Percentiles rank a stretch among this genome's conserved stretches.
Evolutionary conservation across 2,797 vertebrate species (phyloP).

Genomic region (Lacerta viridis): DNA sequence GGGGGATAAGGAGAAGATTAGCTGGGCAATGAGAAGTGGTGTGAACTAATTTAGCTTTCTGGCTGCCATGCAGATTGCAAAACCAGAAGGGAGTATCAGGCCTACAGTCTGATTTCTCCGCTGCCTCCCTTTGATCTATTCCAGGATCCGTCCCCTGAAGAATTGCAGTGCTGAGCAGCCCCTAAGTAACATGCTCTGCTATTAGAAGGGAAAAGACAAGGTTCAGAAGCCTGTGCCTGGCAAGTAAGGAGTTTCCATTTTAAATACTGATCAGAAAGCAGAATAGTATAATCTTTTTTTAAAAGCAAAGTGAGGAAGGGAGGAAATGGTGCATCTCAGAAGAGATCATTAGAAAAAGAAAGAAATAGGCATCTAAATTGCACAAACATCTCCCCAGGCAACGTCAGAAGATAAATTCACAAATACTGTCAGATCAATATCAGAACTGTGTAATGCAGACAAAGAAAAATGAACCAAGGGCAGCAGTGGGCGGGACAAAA

Average conservation of each 20-base stretch:
- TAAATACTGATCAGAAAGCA: constrained; percentile 41
- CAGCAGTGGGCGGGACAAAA: not conserved
- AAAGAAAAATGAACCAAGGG: not conserved
- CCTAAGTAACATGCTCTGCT: constrained; percentile 38
- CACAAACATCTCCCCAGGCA: constrained; percentile 24
- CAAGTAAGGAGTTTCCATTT: constrained; percentile 40
- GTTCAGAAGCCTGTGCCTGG: constrained; percentile 32
- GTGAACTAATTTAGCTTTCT: constrained; percentile 20
- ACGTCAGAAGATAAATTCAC: constrained; percentile 41
- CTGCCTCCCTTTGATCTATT: constrained; percentile 19
- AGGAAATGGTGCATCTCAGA: constrained; percentile 31
- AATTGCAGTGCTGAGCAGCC: constrained; percentile 36
- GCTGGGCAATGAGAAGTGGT: constrained; percentile 1
- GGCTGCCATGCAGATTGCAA: constrained; percentile 13
- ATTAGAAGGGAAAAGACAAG: constrained; percentile 15
- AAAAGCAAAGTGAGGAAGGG: constrained; percentile 35
- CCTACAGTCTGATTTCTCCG: not conserved
- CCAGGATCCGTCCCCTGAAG: not conserved
- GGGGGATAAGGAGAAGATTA: not conserved
- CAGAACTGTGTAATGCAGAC: constrained; percentile 8
- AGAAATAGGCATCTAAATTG: constrained; percentile 58
- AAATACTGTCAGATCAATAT: constrained; percentile 32
- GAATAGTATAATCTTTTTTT: constrained; percentile 1
- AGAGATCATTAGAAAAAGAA: constrained; percentile 51
- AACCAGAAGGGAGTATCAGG: constrained; percentile 4